Evolutionary conservation across 1,140 invertebrate species (phyloP), one percentile per base, ranked within the genome.

Genomic region (Idris sp.): DNA sequence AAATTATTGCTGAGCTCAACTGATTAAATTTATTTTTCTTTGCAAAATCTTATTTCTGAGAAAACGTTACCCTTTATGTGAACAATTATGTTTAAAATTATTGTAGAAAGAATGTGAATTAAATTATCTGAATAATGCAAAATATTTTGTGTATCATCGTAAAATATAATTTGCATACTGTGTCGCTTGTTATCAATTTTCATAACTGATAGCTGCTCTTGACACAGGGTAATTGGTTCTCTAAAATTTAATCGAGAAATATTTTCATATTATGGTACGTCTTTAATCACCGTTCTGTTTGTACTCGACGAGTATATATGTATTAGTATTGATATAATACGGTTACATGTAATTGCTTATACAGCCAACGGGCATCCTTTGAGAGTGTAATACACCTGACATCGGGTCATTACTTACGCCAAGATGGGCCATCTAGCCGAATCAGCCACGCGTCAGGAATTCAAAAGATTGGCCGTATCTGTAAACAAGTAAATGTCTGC

Each of bases 331-430:
- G 14, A 10, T 43, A 38, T 64, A 56, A 64, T 71, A 58, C 22
- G 25, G 54, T 65, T 67, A 51, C 22, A 49, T 51, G 41, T 74
- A 69, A 75, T 76, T 76, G 62, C 56, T 58, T 67, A 74, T 74
- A 46, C 43, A 58, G 67, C 62, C 48, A 43, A 28, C 48, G 49
- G 61, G 67, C 43, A 72, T 67, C 62, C 44, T 76, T 62, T 46
- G 49, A 62, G n/a, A n/a, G 51, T 22, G 30, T 71, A 58, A 58
- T 72, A 71, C 51, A 49, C 44, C 43, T 43, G 46, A 65, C 48
- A n/a, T 31, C 15, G 26, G 61, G 33, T 62, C 43, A 68, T 72
- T 76, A 68, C 36, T 76, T 51, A 67, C 59, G 54, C 65, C 33
- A 56, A 67, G 38, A 51, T 54, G 46, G 46, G 19, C 49, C 46